Evolutionary conservation across 2,797 vertebrate species (phyloP).

Genomic region (Rhinichthys osculus): DNA sequence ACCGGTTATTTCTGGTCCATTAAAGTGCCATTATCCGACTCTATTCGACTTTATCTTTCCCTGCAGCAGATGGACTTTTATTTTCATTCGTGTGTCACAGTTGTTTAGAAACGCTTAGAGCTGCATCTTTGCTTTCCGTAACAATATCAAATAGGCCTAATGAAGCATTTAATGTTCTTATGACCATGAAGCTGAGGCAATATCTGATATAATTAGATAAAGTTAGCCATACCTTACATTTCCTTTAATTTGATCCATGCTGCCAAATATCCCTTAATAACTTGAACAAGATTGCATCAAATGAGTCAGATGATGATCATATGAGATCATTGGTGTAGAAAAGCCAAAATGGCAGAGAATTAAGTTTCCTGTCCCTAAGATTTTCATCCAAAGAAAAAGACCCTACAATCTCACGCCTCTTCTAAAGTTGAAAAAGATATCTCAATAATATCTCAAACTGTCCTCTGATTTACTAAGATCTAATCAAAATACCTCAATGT

Average conservation of each 20-base stretch:
- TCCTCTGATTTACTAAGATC: background rate
- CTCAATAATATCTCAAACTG: background rate
- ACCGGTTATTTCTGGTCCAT: constrained; percentile 23
- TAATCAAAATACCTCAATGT: background rate
- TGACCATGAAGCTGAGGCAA: background rate
- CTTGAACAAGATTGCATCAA: background rate
- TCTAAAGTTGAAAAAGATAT: background rate
- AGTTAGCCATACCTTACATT: background rate
- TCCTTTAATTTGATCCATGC: background rate
- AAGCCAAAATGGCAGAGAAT: background rate
- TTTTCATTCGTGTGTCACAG: background rate
- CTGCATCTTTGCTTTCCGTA: background rate
- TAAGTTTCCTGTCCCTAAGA: background rate
- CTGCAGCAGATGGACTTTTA: constrained; percentile 6
- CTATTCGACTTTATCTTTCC: background rate
- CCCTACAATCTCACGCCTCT: background rate
- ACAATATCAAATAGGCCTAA: background rate
- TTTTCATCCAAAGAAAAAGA: background rate
- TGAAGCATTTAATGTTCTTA: background rate
- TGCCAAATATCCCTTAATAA: background rate
- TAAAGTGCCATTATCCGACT: constrained; percentile 2
- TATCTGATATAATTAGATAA: background rate
- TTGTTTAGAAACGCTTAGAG: background rate
- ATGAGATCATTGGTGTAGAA: background rate
- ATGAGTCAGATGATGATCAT: background rate